Conservation (phyloP, 2,888 invertebrate species). For the Aspidapion aeneum region DNA sequence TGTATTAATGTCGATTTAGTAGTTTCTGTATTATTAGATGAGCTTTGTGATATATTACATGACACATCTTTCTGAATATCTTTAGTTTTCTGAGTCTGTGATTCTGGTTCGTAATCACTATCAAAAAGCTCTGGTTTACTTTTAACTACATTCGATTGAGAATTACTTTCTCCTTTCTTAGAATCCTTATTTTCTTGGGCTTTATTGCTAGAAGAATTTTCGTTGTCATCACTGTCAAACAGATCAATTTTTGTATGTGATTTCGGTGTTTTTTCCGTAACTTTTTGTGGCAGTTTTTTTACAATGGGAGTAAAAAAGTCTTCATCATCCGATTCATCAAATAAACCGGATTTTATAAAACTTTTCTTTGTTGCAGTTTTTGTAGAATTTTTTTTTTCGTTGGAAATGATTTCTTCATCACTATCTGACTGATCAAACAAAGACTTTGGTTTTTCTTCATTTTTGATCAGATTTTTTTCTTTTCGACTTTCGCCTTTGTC, state of each 20-base stretch:
- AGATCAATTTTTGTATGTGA: conserved; percentile 17
- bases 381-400: background rate
- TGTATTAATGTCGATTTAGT: background rate
- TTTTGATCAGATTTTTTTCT: background rate
- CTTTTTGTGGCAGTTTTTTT: background rate
- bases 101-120: too few relatives aligned
- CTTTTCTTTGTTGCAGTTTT: conserved; percentile 3
- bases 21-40: background rate
- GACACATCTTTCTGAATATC: background rate
- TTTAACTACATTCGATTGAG: too few relatives aligned
- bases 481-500: too few relatives aligned
- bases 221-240: conserved; percentile 31
- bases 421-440: background rate
- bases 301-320: conserved; percentile 1
- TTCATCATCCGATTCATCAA: conserved; percentile 19
- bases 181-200: conserved; percentile 33
- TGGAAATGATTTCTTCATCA: background rate
- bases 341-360: conserved; percentile 13
- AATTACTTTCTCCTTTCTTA: background rate
- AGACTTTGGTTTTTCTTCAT: background rate
- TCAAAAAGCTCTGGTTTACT: too few relatives aligned
- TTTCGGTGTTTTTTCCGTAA: background rate
- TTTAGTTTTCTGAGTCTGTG: background rate
- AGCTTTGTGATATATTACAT: background rate
- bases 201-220: conserved; percentile 38